Conservation (phyloP, 2,113 vertebrate genomes). For the Phrynosoma platyrhinos region DNA sequence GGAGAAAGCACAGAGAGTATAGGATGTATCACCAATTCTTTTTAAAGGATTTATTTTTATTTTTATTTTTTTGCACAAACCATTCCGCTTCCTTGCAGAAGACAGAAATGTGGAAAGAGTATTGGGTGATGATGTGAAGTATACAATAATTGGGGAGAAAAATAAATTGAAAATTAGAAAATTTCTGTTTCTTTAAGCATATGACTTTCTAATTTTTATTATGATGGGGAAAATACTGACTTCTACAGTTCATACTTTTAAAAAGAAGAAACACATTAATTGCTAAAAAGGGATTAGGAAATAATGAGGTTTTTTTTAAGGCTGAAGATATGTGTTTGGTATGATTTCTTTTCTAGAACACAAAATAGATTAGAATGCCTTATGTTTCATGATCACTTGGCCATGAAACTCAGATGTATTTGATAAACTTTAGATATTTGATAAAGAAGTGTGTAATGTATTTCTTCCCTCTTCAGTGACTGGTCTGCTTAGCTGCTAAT, state of each 20-base stretch:
- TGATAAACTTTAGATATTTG: constrained; percentile 22
- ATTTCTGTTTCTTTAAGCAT: neutral
- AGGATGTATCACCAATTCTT: constrained; percentile 15
- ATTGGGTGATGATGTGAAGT: neutral
- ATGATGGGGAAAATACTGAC: neutral
- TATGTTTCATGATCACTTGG: neutral
- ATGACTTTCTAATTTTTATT: neutral
- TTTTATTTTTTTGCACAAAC: neutral
- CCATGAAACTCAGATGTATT: neutral
- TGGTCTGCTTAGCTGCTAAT: constrained; percentile 40
- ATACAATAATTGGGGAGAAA: constrained; percentile 25
- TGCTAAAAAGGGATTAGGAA: constrained; percentile 12
- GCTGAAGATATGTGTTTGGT: neutral
- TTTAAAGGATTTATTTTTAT: neutral
- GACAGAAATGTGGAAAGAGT: neutral
- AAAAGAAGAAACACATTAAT: constrained; percentile 15
- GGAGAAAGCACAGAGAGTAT: constrained; percentile 37
- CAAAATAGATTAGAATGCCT: neutral
- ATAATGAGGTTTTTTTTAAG: neutral
- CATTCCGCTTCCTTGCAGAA: neutral
- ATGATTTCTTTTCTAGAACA: neutral
- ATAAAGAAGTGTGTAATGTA: neutral
- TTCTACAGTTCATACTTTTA: neutral
- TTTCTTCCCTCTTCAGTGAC: constrained; percentile 54
- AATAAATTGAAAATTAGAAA: neutral